These are phyloP conservation scores for Craterocephalus amniculus DNA, from an alignment of 2,797 vertebrate genomes.

Conservation along the genomic window DNA sequence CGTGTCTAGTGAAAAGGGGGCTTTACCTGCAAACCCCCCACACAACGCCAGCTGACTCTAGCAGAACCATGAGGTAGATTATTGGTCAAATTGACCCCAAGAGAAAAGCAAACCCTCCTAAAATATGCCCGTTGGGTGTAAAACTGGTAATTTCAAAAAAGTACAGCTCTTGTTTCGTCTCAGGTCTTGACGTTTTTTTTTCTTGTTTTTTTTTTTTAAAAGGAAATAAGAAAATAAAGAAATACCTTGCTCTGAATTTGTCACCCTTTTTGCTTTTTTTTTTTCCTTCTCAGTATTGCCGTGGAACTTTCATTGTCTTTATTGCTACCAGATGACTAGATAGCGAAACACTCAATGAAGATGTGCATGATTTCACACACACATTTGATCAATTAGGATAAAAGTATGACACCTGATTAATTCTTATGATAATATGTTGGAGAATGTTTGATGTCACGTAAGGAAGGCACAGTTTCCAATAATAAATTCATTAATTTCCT, in stretches of 20 bases:
- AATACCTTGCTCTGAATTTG: slow-evolving; percentile 68
- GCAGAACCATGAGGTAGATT: slow-evolving; percentile 99
- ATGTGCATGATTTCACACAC: slow-evolving; percentile 77
- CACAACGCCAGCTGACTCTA: slow-evolving; percentile 87
- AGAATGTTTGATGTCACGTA: slow-evolving; percentile 69
- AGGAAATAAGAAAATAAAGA: slow-evolving; percentile 58
- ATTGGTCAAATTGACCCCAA: slow-evolving; percentile 93
- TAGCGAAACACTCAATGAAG: slow-evolving; percentile 93
- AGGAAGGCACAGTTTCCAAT: slow-evolving; percentile 98
- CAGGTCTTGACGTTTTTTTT: slow-evolving; percentile 39
- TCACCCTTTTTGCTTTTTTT: slow-evolving; percentile 50
- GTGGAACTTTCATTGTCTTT: slow-evolving; percentile 87
- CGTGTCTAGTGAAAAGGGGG: slow-evolving; percentile 90
- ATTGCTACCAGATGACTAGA: slow-evolving; percentile 85
- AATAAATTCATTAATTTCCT: slow-evolving; percentile 79
- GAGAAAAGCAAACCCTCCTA: slow-evolving; percentile 90
- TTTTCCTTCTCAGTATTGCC: slow-evolving; percentile 70
- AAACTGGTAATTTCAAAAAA: slow-evolving; percentile 86
- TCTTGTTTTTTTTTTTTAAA: slow-evolving; percentile 5
- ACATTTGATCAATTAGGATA: slow-evolving; percentile 60
- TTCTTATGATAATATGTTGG: slow-evolving; percentile 64
- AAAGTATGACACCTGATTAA: slow-evolving; percentile 73
- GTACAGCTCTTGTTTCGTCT: slow-evolving; percentile 73
- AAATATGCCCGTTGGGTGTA: slow-evolving; percentile 75
- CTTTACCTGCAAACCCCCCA: slow-evolving; percentile 95